Percentiles rank a stretch among this genome's conserved stretches.
Conservation (phyloP, 2,113 vertebrate species). For the Polyodon spathula region DNA sequence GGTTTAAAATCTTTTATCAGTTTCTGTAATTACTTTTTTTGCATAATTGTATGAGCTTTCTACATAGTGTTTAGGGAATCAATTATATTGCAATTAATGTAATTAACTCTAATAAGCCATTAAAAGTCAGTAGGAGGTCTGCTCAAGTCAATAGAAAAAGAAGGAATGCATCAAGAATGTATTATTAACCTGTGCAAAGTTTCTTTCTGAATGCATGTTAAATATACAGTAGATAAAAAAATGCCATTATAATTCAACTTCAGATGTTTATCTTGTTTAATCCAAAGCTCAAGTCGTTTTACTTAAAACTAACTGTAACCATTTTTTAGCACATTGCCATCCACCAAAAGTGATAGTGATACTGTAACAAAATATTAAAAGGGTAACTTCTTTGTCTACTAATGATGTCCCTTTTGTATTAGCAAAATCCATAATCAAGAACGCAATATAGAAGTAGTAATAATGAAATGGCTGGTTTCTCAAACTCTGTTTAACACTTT, state of each 20-base stretch:
- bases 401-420: too few species aligned
- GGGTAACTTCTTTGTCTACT: too few species aligned
- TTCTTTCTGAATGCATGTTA: slow-evolving; percentile 71
- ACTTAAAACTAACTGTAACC: background rate
- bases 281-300: slow-evolving; percentile 1
- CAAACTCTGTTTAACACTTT: too few species aligned
- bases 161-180: slow-evolving; percentile 66
- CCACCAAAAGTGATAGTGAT: too few species aligned
- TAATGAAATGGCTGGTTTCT: too few species aligned
- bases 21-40: slow-evolving; percentile 67
- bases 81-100: slow-evolving; percentile 82
- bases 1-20: slow-evolving; percentile 70
- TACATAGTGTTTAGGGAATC: slow-evolving; percentile 75
- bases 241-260: slow-evolving; percentile 69
- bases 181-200: slow-evolving; percentile 77
- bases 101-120: slow-evolving; percentile 77
- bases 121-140: slow-evolving; percentile 80
- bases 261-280: background rate
- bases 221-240: slow-evolving; percentile 65
- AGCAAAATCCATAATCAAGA: too few species aligned
- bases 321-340: slow-evolving; percentile 35
- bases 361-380: too few species aligned
- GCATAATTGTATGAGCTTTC: slow-evolving; percentile 72
- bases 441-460: too few species aligned
- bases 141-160: slow-evolving; percentile 68